Conservation (phyloP, 2,113 vertebrate genomes). For the Etheostoma spectabile region DNA sequence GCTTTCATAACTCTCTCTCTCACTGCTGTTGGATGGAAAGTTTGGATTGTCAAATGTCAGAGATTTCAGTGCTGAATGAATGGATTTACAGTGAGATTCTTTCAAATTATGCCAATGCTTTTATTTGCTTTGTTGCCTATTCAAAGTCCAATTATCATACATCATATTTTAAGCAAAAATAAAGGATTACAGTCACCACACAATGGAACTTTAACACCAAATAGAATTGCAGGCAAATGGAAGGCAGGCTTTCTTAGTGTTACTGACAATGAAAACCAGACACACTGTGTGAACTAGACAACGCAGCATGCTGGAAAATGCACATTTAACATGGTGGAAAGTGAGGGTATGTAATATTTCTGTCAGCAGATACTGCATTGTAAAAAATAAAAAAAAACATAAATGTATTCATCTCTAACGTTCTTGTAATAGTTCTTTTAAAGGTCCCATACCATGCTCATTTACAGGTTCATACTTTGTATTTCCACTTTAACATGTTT, state of each 20-base stretch:
- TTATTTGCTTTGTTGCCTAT: neutral
- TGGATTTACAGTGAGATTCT: conserved; percentile 5
- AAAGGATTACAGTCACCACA: neutral
- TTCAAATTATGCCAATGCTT: neutral
- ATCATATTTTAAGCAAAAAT: conserved; percentile 22
- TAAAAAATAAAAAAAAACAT: neutral
- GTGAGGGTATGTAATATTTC: neutral
- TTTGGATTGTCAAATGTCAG: conserved; percentile 23
- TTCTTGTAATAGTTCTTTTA: too few relatives aligned
- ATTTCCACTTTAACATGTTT: too few relatives aligned
- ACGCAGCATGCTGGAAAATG: neutral
- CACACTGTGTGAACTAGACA: conserved; percentile 5
- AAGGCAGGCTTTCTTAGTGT: neutral
- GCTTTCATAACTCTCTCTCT: conserved; percentile 39
- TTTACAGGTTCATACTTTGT: too few relatives aligned
- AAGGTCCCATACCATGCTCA: too few relatives aligned
- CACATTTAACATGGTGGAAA: neutral
- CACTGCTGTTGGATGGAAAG: conserved; percentile 9
- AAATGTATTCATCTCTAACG: neutral
- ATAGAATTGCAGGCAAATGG: neutral
- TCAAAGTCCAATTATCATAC: conserved; percentile 18
- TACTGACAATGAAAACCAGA: conserved; percentile 4
- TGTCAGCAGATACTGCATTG: neutral
- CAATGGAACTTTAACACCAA: neutral
- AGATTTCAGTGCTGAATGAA: conserved; percentile 31